These are phyloP conservation scores for Lagopus leucura DNA, from an alignment of 2,113 vertebrate genomes.

Conservation along the genomic window DNA sequence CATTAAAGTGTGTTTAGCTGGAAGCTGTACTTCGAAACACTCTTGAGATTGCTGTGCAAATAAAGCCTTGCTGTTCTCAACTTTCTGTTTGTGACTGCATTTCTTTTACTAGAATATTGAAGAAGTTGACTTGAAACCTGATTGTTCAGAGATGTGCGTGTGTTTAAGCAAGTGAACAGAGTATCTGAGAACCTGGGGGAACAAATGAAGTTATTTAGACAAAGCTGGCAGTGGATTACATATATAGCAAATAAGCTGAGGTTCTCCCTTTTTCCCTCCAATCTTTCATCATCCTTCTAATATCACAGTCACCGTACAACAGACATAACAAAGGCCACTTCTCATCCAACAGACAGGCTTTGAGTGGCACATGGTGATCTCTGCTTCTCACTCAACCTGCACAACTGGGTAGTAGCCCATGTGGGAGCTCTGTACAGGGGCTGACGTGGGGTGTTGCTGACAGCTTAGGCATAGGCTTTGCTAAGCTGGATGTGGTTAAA, in stretches of 20 bases:
- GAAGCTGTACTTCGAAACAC: background rate
- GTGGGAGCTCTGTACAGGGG: background rate
- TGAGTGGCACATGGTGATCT: background rate
- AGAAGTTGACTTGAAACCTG: background rate
- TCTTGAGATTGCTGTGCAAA: background rate
- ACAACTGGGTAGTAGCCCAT: background rate
- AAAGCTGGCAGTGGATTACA: background rate
- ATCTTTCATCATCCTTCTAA: background rate
- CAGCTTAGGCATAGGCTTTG: background rate
- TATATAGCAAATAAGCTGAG: background rate
- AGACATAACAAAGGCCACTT: background rate
- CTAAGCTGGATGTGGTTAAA: background rate
- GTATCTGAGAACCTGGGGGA: background rate
- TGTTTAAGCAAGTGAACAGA: background rate
- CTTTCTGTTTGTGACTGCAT: background rate
- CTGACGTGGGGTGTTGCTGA: background rate
- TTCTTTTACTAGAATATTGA: background rate
- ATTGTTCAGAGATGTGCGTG: background rate
- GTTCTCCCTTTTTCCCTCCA: background rate
- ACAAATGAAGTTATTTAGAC: background rate
- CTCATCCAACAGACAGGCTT: background rate
- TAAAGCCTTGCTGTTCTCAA: background rate
- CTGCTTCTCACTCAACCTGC: accelerated
- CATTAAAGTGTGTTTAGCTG: background rate
- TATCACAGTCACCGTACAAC: background rate